Evolutionary conservation across 2,888 invertebrate species (phyloP), one percentile per base, ranked within the genome.

Genomic region (Chydorus sphaericus): DNA sequence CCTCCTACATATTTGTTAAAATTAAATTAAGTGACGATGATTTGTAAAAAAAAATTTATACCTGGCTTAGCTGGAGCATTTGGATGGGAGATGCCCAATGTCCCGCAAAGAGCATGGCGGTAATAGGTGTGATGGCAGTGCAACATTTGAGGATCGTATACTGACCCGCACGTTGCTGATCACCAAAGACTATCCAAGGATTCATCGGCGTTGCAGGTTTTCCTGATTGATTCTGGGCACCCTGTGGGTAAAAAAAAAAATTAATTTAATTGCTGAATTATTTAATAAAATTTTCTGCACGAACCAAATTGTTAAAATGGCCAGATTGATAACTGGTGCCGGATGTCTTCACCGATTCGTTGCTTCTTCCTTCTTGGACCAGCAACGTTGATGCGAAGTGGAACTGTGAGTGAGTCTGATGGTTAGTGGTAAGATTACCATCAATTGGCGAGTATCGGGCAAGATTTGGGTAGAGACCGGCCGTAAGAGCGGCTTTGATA

Each of bases 391-490:
- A 78, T 59, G 79, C 69, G 64, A 73, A 69, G 73, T 84, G 70
- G 72, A 90, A 72, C 16, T 71, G 68, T 0, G 82, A 77, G 63
- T 77, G 77, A 38, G 73, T 75, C 63, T 79, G 79, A 62, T 74
- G 77, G 65, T 80, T 78, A 6, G 83, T 82, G 18, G 81, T 71
- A 11, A 87, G 67, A 2, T 77, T 75, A 14, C 71, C 68, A 28
- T 77, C 75, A 23, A 78, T 77, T 14, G 82, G 71, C 66, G 85
- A 83, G 1, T 85, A 79, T 20, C 82, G 75, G 18, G 86, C 85
- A 44, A 96, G 70, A 63, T 89, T 87, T 0, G 97, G 96, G 70
- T 94, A 96, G 58, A 88, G 75, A 0, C 96, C 94, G 4, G 87
- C 85, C 28, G 83, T 81, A 31, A 96, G 73, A 2, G 89, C 88